Conservation (phyloP, 2,797 vertebrate species). For the Hyperoplus lanceolatus region DNA sequence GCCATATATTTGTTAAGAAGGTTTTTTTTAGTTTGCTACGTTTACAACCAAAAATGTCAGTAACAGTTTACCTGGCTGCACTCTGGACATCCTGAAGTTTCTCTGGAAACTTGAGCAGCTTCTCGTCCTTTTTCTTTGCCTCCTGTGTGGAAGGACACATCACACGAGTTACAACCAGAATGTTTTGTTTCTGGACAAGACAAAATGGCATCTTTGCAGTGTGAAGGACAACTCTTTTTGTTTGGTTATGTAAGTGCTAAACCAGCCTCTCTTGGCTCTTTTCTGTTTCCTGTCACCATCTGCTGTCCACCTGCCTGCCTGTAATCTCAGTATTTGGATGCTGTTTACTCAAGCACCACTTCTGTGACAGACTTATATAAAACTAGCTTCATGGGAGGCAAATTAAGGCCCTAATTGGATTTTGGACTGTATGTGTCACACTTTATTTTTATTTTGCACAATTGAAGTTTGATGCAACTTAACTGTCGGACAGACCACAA, state of each 20-base stretch:
- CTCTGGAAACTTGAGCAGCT: slow-evolving; percentile 93
- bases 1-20: no score
- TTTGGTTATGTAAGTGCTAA: slow-evolving; percentile 48
- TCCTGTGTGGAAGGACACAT: slow-evolving; percentile 84
- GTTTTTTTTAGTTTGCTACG: no score
- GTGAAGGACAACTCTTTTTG: slow-evolving; percentile 6
- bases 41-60: background rate
- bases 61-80: slow-evolving; percentile 89
- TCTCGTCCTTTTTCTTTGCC: slow-evolving; percentile 95
- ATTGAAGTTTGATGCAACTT: background rate
- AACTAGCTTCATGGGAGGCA: slow-evolving; percentile 1
- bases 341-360: slow-evolving; percentile 17
- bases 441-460: background rate
- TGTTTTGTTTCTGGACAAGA: background rate
- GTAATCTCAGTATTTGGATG: slow-evolving; percentile 11
- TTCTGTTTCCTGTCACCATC: slow-evolving; percentile 66
- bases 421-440: background rate
- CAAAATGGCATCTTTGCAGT: slow-evolving; percentile 5
- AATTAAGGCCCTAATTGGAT: background rate
- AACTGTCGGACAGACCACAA: background rate
- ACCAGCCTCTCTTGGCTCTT: slow-evolving; percentile 37
- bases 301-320: slow-evolving; percentile 56
- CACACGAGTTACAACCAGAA: background rate
- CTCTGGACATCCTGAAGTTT: slow-evolving; percentile 92
- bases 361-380: slow-evolving; percentile 19